A percentile compares a stretch with the other conserved stretches of the same genome.
These are phyloP conservation scores for Drosophila longiperda DNA, from an alignment of 2,888 invertebrate species.

Conservation along the genomic window DNA sequence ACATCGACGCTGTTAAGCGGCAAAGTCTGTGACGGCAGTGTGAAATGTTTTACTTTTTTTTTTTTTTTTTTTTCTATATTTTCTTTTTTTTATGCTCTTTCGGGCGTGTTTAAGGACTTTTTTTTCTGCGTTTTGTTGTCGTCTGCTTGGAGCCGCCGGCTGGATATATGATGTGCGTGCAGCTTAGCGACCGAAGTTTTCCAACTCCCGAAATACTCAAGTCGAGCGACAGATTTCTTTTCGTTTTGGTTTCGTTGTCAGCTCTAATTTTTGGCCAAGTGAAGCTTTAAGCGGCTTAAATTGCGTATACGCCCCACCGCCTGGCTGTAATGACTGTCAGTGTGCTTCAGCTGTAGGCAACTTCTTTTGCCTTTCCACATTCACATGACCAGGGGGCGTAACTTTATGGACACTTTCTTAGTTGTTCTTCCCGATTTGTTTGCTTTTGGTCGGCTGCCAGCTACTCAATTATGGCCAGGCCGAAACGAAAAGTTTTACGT, in stretches of 20 bases:
- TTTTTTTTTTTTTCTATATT: conserved; percentile 13
- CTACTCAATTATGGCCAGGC: conserved; percentile 66
- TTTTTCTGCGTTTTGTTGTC: conserved; percentile 31
- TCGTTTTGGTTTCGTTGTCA: too few species aligned
- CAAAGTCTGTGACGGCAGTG: conserved; percentile 38
- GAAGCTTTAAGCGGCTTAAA: conserved; percentile 71
- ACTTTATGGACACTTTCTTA: conserved; percentile 17
- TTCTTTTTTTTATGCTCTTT: background rate
- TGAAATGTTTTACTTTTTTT: conserved; percentile 36
- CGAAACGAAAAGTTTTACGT: conserved; percentile 41
- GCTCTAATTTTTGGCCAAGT: conserved; percentile 51
- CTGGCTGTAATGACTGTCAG: conserved; percentile 50
- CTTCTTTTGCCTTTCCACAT: conserved; percentile 64
- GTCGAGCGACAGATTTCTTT: conserved; percentile 52
- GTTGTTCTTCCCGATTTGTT: background rate
- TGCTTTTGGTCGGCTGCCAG: conserved; percentile 15
- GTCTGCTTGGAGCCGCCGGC: conserved; percentile 22
- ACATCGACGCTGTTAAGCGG: conserved; percentile 78
- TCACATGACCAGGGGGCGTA: conserved; percentile 21
- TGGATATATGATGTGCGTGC: conserved; percentile 70
- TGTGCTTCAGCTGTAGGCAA: conserved; percentile 20
- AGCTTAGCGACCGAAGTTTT: conserved; percentile 62
- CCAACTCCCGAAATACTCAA: conserved; percentile 36
- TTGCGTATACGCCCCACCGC: conserved; percentile 64
- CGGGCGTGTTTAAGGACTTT: conserved; percentile 73